Conservation (phyloP, 1,140 invertebrate species). For the Helicorthomorpha holstii region DNA sequence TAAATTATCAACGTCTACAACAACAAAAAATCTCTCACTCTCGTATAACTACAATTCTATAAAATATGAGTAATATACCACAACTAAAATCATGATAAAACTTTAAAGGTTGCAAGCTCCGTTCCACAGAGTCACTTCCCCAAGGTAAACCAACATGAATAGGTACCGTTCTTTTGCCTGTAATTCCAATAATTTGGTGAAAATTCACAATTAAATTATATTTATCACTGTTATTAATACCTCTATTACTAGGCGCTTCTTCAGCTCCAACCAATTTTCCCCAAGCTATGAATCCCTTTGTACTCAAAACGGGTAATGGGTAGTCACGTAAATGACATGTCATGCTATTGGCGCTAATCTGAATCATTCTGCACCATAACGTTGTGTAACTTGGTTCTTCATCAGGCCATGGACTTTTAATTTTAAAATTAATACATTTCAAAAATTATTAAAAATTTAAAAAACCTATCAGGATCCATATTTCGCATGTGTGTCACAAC, state of each 20-base stretch:
- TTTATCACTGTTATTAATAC: conserved; percentile 22
- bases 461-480: conserved; percentile 55
- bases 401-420: conserved; percentile 65
- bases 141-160: conserved; percentile 34
- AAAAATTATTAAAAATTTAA: conserved; percentile 9
- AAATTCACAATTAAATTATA: neutral
- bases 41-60: neutral
- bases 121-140: conserved; percentile 29
- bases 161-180: conserved; percentile 31
- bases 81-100: conserved; percentile 97
- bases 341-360: conserved; percentile 62
- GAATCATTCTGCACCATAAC: conserved; percentile 76
- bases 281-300: conserved; percentile 66
- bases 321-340: conserved; percentile 86
- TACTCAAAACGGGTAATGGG: conserved; percentile 73
- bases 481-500: conserved; percentile 50
- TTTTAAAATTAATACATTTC: too few relatives aligned
- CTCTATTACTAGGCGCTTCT: conserved; percentile 56
- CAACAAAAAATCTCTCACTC: conserved; percentile 3
- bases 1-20: conserved; percentile 57
- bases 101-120: conserved; percentile 83
- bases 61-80: conserved; percentile 19
- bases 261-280: conserved; percentile 81
- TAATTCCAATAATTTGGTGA: neutral
- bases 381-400: conserved; percentile 79